Evolutionary conservation across 2,113 vertebrate genomes (phyloP), one percentile per base, ranked within the genome.

Genomic region (Leucopsar rothschildi): DNA sequence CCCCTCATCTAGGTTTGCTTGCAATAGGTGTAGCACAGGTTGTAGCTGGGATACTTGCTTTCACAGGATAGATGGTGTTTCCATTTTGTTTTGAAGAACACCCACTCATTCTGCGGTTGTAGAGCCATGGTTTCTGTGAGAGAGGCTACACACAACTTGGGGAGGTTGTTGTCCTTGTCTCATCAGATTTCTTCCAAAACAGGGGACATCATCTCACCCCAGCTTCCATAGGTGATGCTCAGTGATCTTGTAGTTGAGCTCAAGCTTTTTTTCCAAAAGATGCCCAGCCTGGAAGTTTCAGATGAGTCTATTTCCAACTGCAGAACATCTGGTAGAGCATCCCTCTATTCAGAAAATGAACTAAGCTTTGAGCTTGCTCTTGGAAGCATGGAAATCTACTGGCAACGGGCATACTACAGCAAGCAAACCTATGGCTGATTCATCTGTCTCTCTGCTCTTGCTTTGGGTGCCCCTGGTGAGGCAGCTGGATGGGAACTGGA

Each of bases 361-460:
- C 44, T n/a, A 24, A 82, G 84, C 72, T 89, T 84, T 84, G 72
- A 68, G 70, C 57, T 87, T 80, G 55, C 73, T 82, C 81, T 85
- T 84, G 70, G 73, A 86, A 95, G 66, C 83, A 49, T 9, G 73
- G 91, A 86, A 82, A 94, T 77, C 84, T 94, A 87, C 78, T 70
- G 93, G 87, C 94, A 96, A 45, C 23, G 4, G 66, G 82, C 91
- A 78, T 56, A 68, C 60, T 45, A 55, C 60, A 55, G 81, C 86
- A 92, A 91, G 90, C 68, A 93, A 88, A 90, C 61, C 88, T 60
- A 47, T 42, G 65, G 86, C 53, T 93, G 86, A 68, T 87, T 95
- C 86, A 91, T 96, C 81, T 92, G 93, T 82, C 77, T 88, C 84
- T 85, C 94, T 93, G 86, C 69, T 95, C 88, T 49, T 87, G 77